Conservation (phyloP, 2,797 vertebrate genomes). For the Leuciscus waleckii region DNA sequence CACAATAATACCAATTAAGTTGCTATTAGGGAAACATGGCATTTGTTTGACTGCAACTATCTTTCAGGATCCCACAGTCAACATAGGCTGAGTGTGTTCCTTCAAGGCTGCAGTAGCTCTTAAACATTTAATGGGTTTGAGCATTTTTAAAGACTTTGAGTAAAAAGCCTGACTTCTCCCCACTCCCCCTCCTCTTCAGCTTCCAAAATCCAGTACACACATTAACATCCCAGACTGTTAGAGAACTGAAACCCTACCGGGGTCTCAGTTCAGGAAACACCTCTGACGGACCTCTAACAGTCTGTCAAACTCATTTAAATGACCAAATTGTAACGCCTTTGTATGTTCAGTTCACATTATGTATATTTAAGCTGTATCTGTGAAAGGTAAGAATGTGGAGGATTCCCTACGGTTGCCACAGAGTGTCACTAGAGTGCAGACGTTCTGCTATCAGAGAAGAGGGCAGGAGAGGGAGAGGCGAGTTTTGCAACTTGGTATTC, state of each 20-base stretch:
- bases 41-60: constrained; percentile 12
- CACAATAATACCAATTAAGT: neutral
- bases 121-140: constrained; percentile 33
- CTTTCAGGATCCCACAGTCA: constrained; percentile 13
- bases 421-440: constrained; percentile 76
- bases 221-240: constrained; percentile 17
- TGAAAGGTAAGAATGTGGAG: neutral
- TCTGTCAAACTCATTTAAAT: neutral
- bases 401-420: constrained; percentile 66
- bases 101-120: constrained; percentile 16
- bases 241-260: constrained; percentile 2
- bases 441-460: constrained; percentile 53
- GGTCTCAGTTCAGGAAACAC: constrained; percentile 10
- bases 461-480: constrained; percentile 57
- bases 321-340: neutral
- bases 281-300: neutral
- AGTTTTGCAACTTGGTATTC: constrained; percentile 68
- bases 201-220: constrained; percentile 3
- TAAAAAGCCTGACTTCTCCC: neutral
- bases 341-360: neutral
- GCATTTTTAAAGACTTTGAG: constrained; percentile 10
- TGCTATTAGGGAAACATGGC: constrained; percentile 2
- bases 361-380: neutral
- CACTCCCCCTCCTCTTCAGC: neutral
- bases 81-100: constrained; percentile 2